Percentiles rank a stretch among this genome's conserved stretches.
These are phyloP conservation scores for Drosophila prostipennis DNA, from an alignment of 2,888 invertebrate species.

Conservation along the genomic window DNA sequence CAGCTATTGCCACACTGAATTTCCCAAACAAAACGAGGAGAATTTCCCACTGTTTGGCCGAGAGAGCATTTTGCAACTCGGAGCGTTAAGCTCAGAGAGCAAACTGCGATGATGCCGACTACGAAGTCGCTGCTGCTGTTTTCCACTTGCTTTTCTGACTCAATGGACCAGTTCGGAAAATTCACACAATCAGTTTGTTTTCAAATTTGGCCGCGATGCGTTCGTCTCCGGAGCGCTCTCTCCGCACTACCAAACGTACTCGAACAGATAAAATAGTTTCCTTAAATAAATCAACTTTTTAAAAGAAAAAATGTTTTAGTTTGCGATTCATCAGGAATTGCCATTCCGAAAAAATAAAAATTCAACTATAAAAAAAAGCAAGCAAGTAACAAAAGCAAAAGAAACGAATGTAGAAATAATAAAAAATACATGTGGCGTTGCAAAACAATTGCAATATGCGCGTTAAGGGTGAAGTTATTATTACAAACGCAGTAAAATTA, in stretches of 20 bases:
- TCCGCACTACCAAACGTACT: neutral
- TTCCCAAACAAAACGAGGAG: slow-evolving; percentile 69
- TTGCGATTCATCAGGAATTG: too few species aligned
- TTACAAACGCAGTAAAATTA: slow-evolving; percentile 1
- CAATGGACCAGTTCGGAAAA: slow-evolving; percentile 79
- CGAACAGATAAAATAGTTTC: neutral
- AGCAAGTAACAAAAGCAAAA: neutral
- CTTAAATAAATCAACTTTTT: too few species aligned
- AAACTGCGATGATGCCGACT: slow-evolving; percentile 5
- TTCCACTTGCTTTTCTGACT: slow-evolving; percentile 65
- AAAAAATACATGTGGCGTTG: slow-evolving; percentile 5
- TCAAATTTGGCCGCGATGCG: slow-evolving; percentile 72
- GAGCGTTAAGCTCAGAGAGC: slow-evolving; percentile 31
- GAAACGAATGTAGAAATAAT: slow-evolving; percentile 11
- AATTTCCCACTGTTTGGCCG: slow-evolving; percentile 65
- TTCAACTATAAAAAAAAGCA: neutral
- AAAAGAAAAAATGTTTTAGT: too few species aligned
- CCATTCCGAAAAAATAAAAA: too few species aligned
- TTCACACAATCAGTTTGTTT: slow-evolving; percentile 80
- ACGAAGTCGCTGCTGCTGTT: slow-evolving; percentile 46
- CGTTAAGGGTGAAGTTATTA: neutral
- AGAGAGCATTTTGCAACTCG: slow-evolving; percentile 36
- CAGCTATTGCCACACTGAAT: slow-evolving; percentile 42
- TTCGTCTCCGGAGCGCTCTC: slow-evolving; percentile 46
- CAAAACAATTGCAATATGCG: neutral